Percentiles rank a stretch among this genome's conserved stretches.
These are phyloP conservation scores for Mamestra brassicae DNA, from an alignment of 2,888 invertebrate species.

Conservation along the genomic window DNA sequence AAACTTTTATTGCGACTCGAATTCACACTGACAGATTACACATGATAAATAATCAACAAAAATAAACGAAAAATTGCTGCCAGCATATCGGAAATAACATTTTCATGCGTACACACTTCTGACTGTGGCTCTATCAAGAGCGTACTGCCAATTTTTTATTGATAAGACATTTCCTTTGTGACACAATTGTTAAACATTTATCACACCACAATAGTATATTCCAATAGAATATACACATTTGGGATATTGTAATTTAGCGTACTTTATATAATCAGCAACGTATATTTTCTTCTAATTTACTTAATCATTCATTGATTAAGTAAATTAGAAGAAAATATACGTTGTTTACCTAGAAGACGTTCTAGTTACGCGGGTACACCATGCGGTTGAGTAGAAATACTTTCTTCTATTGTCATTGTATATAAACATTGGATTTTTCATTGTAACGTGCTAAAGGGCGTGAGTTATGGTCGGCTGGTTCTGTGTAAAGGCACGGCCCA, in stretches of 20 bases:
- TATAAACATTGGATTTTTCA: constrained; percentile 75
- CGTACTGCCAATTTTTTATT: constrained; percentile 23
- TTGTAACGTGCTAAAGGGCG: constrained; percentile 77
- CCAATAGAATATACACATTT: background rate
- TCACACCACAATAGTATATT: background rate
- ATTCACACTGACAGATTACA: constrained; percentile 52
- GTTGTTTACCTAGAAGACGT: constrained; percentile 35
- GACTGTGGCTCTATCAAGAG: constrained; percentile 21
- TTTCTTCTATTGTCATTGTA: constrained; percentile 60
- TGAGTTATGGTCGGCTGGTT: constrained; percentile 75
- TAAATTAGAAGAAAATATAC: constrained; percentile 3
- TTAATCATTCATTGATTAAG: background rate
- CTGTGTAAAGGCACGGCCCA: constrained; percentile 82
- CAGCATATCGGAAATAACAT: constrained; percentile 26
- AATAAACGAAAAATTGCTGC: constrained; percentile 17
- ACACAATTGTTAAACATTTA: background rate
- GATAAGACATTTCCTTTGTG: constrained; percentile 22
- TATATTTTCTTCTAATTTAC: too few species aligned
- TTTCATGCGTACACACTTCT: constrained; percentile 9
- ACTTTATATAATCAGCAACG: constrained; percentile 11
- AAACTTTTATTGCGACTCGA: constrained; percentile 68
- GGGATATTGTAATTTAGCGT: background rate
- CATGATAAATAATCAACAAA: constrained; percentile 48
- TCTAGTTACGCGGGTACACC: background rate
- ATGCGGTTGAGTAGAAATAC: constrained; percentile 14